Evolutionary conservation across 2,888 invertebrate genomes (phyloP), one percentile per base, ranked within the genome.

Genomic region (Ichneumoninae sp.): DNA sequence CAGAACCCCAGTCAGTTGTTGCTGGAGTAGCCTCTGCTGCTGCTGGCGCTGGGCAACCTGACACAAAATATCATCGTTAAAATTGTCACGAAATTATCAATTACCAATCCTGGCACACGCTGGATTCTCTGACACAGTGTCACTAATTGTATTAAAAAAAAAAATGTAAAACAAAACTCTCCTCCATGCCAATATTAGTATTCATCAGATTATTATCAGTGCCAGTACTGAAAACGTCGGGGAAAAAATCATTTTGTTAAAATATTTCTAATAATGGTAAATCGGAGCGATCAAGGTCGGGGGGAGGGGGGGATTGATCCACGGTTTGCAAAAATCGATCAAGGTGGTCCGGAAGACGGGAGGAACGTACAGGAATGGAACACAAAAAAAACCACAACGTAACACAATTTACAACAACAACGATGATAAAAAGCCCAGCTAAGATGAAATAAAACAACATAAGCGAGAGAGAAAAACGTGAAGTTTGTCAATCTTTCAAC

Each of bases 1-100:
- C 52, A 89, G 83, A 69, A 88, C 91, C 36, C 89, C 92, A 84
- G 93, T 91, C 81, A 94, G 92, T 88, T 95, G 95, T 88, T 95
- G 95, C 65, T 95, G 94, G 68, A 95, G 91, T 81, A 96, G 95
- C 89, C 95, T 95, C 85, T 94, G 94, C 84, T 95, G 95, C 89
- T 96, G 95, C 90, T 96, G 96, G 1, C 96, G 95, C 89, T 96
- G 96, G 0, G 95, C 96, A 83, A 96, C 96, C 96, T 96, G 90
- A 66, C 81, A 13, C 50, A 68, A 75, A 74, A 75, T 63, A 66
- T 26, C 0, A 75, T 75, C 33, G 6, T 60, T 40, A 47, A 40
- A 40, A 74, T 75, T 22, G 8, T 40, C 57, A 10, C 22, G 10
- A 81, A 71, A 75, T 19, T 30, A 57, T 69, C 47, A 10, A 7